Percentiles rank a stretch among this genome's conserved stretches.
phyloP scores from a whole-genome alignment of 1,140 invertebrate genomes.

The Danaus plexippus region DNA sequence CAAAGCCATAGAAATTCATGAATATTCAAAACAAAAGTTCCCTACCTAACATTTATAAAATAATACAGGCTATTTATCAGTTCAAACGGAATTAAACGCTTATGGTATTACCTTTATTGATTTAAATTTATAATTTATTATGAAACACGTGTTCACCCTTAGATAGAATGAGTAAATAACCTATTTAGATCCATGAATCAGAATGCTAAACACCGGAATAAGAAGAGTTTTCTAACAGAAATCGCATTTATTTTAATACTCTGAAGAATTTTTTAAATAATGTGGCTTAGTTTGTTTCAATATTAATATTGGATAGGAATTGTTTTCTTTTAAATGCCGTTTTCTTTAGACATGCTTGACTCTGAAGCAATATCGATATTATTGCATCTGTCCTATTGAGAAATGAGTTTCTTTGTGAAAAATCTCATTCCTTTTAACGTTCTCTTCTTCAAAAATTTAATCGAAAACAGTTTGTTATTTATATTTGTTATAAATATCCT shows the following conservation, averaged over 20 bases:
- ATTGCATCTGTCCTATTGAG: conserved; percentile 21
- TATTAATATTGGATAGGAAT: not conserved
- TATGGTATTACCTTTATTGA: conserved; percentile 28
- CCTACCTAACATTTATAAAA: too few species aligned
- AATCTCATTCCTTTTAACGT: conserved; percentile 27
- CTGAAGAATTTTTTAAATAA: too few species aligned
- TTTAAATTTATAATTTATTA: conserved; percentile 27
- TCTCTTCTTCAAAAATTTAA: conserved; percentile 12
- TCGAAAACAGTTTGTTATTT: not conserved
- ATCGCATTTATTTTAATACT: too few species aligned
- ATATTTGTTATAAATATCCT: too few species aligned
- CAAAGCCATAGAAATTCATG: too few species aligned
- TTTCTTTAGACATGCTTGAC: conserved; percentile 23
- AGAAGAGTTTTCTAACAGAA: too few species aligned
- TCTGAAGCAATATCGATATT: conserved; percentile 27
- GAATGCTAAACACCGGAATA: too few species aligned
- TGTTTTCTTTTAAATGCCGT: conserved; percentile 15
- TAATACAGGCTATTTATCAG: conserved; percentile 5
- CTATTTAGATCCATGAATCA: too few species aligned
- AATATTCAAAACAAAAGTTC: too few species aligned
- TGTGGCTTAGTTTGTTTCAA: too few species aligned
- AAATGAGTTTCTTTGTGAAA: conserved; percentile 23
- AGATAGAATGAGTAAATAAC: conserved; percentile 8
- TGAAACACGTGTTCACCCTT: conserved; percentile 20
- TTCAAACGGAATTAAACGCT: conserved; percentile 21